A percentile compares a stretch with the other conserved stretches of the same genome.
Evolutionary conservation across 92 coral and sea anemone genomes (phyloP).

Genomic region (Hydrozoanthus gracilis): DNA sequence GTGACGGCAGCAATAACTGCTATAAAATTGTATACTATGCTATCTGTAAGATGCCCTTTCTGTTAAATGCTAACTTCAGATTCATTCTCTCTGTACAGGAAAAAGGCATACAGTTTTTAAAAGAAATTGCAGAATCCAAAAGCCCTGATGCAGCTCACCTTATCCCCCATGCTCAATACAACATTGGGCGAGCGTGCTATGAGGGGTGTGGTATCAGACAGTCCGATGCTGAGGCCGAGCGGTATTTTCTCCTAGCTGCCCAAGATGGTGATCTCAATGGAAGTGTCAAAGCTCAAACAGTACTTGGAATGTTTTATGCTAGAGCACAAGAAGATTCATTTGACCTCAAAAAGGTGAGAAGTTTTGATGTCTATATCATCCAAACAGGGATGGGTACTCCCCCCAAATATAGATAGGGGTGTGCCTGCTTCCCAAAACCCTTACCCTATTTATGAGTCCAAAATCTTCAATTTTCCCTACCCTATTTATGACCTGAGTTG

Average conservation of each 20-base stretch:
- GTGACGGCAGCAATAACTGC: too few species aligned
- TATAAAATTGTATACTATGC: too few species aligned
- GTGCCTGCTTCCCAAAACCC: too few species aligned
- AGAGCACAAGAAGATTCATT: slow-evolving; percentile 80
- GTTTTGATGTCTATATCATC: background rate
- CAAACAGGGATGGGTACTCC: background rate
- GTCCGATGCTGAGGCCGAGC: slow-evolving; percentile 86
- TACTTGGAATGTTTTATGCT: slow-evolving; percentile 94
- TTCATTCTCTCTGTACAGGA: slow-evolving; percentile 48
- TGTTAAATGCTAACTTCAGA: background rate
- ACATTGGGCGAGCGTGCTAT: slow-evolving; percentile 92
- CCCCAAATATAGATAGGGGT: too few species aligned
- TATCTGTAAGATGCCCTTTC: too few species aligned
- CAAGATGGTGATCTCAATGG: slow-evolving; percentile 88
- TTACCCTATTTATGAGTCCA: too few species aligned
- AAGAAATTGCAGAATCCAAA: slow-evolving; percentile 74
- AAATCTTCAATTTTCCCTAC: too few species aligned
- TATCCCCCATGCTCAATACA: slow-evolving; percentile 87
- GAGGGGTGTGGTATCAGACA: slow-evolving; percentile 97
- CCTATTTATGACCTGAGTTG: too few species aligned
- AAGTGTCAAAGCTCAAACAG: slow-evolving; percentile 89
- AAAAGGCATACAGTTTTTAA: slow-evolving; percentile 77
- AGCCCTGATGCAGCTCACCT: slow-evolving; percentile 79
- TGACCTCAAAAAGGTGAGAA: slow-evolving; percentile 81
- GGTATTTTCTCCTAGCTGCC: slow-evolving; percentile 86